phyloP scores from a whole-genome alignment of 2,797 vertebrate species.

The Artibeus jamaicensis region DNA sequence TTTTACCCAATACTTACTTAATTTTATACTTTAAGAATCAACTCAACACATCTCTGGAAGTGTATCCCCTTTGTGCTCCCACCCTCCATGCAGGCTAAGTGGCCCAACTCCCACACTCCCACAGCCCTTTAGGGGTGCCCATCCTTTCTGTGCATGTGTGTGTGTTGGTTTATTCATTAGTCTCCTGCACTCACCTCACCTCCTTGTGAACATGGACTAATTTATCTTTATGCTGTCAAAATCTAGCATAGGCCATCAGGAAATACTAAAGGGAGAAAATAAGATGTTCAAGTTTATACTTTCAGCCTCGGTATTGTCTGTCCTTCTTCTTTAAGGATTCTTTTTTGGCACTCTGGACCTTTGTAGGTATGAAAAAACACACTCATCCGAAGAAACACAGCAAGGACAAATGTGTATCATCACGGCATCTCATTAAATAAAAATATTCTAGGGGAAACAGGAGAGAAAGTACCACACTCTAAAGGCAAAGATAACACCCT shows the following conservation, averaged over 20 bases:
- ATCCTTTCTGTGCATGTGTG: too few species aligned
- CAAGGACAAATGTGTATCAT: neutral
- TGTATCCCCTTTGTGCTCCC: neutral
- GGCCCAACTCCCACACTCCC: neutral
- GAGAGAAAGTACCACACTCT: neutral
- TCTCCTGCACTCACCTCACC: neutral
- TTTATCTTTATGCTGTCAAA: neutral
- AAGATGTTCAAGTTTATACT: neutral
- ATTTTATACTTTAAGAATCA: neutral
- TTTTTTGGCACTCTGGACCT: neutral
- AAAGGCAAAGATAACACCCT: constrained; percentile 20
- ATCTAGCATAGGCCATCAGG: neutral
- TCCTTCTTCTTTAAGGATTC: neutral
- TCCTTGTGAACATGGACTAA: neutral
- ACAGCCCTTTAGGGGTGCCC: too few species aligned
- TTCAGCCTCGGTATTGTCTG: neutral
- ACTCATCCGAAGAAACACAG: neutral
- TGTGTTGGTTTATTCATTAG: neutral
- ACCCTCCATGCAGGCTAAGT: too few species aligned
- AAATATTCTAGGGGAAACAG: constrained; percentile 45
- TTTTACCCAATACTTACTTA: neutral
- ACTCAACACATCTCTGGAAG: neutral
- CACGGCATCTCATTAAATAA: constrained; percentile 33
- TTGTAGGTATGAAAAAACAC: neutral
- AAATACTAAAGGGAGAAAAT: neutral